A percentile compares a stretch with the other conserved stretches of the same genome.
phyloP scores from a whole-genome alignment of 2,113 vertebrate species.

The Acanthochromis polyacanthus region DNA sequence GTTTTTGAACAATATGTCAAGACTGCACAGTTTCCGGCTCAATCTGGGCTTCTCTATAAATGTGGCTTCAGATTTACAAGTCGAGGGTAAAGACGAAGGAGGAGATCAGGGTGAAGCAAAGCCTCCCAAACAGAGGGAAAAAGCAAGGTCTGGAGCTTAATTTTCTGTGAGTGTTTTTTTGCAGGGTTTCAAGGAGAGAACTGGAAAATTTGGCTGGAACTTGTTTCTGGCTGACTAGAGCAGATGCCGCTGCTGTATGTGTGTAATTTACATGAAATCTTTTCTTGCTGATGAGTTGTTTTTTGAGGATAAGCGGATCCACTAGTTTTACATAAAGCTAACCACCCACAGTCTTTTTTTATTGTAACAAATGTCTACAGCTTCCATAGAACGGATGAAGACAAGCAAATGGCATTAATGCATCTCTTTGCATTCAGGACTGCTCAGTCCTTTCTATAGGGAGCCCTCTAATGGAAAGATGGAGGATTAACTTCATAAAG shows the following conservation, averaged over 20 bases:
- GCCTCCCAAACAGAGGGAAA: slow-evolving; percentile 22
- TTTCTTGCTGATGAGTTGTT: neutral
- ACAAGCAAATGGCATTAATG: slow-evolving; percentile 15
- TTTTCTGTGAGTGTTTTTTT: slow-evolving; percentile 45
- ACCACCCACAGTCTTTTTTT: no score
- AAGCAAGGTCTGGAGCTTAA: slow-evolving; percentile 15
- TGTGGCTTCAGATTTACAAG: slow-evolving; percentile 27
- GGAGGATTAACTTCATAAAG: neutral
- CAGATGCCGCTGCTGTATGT: neutral
- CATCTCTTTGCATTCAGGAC: neutral
- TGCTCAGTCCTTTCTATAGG: neutral
- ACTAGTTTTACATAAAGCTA: neutral
- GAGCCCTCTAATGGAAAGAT: slow-evolving; percentile 42
- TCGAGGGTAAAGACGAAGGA: slow-evolving; percentile 36
- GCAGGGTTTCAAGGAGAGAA: slow-evolving; percentile 8
- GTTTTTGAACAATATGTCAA: slow-evolving; percentile 75
- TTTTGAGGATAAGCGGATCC: neutral
- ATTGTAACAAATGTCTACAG: neutral
- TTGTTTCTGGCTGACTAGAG: neutral
- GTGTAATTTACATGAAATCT: neutral
- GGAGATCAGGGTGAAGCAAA: slow-evolving; percentile 51
- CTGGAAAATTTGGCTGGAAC: neutral
- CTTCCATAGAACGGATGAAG: neutral
- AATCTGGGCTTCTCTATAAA: slow-evolving; percentile 81
- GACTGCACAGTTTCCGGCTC: slow-evolving; percentile 73